phyloP scores from a whole-genome alignment of 2,113 vertebrate species.

The Perccottus glenii region DNA sequence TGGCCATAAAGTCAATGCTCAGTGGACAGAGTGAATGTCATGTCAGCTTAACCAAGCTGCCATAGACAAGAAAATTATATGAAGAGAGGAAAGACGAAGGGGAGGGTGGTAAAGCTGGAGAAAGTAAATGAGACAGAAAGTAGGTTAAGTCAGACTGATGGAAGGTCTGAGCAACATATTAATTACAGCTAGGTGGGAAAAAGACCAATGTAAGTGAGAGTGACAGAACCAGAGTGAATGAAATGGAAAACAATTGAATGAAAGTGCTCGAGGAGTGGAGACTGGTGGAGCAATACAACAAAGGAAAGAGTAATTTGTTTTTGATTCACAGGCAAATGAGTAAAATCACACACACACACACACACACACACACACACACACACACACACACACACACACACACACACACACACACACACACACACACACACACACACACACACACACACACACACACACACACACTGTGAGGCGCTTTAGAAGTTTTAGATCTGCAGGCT shows the following conservation, averaged over 20 bases:
- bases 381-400: not conserved
- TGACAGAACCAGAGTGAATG: slow-evolving; percentile 49
- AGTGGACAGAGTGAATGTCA: slow-evolving; percentile 59
- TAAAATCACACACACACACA: not conserved
- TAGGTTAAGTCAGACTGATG: slow-evolving; percentile 75
- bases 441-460: not conserved
- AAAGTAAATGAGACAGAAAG: slow-evolving; percentile 59
- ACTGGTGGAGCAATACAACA: slow-evolving; percentile 20
- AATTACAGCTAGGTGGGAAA: slow-evolving; percentile 67
- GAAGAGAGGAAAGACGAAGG: slow-evolving; percentile 10
- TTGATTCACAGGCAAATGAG: slow-evolving; percentile 63
- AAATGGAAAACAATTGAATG: slow-evolving; percentile 53
- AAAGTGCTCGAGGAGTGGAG: slow-evolving; percentile 44
- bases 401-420: not conserved
- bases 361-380: not conserved
- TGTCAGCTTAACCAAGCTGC: slow-evolving; percentile 56
- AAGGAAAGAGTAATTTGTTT: slow-evolving; percentile 58
- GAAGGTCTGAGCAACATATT: slow-evolving; percentile 68
- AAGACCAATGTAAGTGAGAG: slow-evolving; percentile 42
- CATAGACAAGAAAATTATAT: slow-evolving; percentile 38
- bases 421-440: not conserved
- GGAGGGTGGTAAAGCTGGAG: slow-evolving; percentile 1
- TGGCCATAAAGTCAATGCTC: slow-evolving; percentile 35
- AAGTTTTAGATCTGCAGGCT: slow-evolving; percentile 41
- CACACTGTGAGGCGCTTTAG: slow-evolving; percentile 9